phyloP scores from a whole-genome alignment of 2,113 vertebrate species.

The Cettia cetti region DNA sequence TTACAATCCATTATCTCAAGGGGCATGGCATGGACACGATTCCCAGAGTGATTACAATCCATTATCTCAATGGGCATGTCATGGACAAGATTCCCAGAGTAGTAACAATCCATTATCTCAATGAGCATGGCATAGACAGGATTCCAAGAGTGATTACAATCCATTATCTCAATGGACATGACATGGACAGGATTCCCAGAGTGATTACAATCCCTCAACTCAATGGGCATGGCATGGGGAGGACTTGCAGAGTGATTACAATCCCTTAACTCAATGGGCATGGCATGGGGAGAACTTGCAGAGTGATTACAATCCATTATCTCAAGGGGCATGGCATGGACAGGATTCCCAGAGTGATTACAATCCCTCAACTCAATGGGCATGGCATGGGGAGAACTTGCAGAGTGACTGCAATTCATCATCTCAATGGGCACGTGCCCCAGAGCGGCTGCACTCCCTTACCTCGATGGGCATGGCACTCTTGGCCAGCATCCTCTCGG shows the following conservation, averaged over 20 bases:
- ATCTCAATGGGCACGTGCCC: conserved; percentile 79
- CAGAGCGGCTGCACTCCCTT: not conserved
- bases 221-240: too few relatives aligned
- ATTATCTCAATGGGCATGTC: conserved; percentile 75
- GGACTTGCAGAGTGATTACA: not conserved
- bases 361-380: accelerated
- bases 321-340: conserved; percentile 69
- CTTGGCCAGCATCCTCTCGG: conserved; percentile 97
- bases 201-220: accelerated
- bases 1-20: accelerated
- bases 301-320: conserved; percentile 38
- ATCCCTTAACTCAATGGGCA: conserved; percentile 91
- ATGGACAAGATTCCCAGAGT: accelerated
- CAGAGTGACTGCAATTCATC: accelerated
- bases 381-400: accelerated
- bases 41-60: accelerated
- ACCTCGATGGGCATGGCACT: conserved; percentile 98
- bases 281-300: conserved; percentile 65
- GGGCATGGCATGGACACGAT: not conserved
- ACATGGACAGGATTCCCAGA: not conserved
- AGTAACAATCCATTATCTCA: accelerated
- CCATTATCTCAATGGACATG: not conserved
- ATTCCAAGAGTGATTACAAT: accelerated
- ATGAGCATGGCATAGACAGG: conserved; percentile 64
- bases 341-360: not conserved